Conservation (phyloP, 2,797 vertebrate species). For the Champsocephalus gunnari region DNA sequence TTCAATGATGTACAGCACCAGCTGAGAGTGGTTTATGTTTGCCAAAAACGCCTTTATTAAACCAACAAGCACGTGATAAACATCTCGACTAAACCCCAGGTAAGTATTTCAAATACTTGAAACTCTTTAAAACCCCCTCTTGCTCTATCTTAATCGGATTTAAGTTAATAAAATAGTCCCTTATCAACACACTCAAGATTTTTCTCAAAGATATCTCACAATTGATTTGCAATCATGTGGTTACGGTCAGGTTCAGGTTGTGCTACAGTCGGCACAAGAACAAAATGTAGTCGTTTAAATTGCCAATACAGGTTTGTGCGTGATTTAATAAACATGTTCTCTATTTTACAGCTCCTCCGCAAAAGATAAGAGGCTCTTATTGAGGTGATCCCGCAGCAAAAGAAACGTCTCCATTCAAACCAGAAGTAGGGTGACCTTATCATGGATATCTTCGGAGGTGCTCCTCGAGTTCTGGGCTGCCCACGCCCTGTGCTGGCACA, state of each 20-base stretch:
- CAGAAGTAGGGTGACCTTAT: not conserved
- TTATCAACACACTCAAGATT: not conserved
- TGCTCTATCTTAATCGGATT: not conserved
- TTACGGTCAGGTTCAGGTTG: not conserved
- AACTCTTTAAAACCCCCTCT: not conserved
- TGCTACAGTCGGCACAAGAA: not conserved
- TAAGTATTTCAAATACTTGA: not conserved
- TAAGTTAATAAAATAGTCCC: not conserved
- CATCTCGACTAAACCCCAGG: not conserved
- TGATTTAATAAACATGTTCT: conserved; percentile 16
- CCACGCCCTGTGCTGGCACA: conserved; percentile 89
- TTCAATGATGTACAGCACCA: conserved; percentile 84
- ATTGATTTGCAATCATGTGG: not conserved
- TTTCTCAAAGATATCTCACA: not conserved
- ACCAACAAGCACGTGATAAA: conserved; percentile 19
- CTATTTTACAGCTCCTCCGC: conserved; percentile 39
- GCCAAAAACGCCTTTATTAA: conserved; percentile 40
- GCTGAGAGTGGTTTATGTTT: conserved; percentile 68
- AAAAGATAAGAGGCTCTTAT: conserved; percentile 17
- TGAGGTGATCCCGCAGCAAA: not conserved
- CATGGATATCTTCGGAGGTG: conserved; percentile 91
- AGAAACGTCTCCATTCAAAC: not conserved
- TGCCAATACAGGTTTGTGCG: not conserved
- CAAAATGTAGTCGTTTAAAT: not conserved
- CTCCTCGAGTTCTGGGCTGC: conserved; percentile 93